Evolutionary conservation across 2,797 vertebrate genomes (phyloP).

Genomic region (Myotis findleyi): DNA sequence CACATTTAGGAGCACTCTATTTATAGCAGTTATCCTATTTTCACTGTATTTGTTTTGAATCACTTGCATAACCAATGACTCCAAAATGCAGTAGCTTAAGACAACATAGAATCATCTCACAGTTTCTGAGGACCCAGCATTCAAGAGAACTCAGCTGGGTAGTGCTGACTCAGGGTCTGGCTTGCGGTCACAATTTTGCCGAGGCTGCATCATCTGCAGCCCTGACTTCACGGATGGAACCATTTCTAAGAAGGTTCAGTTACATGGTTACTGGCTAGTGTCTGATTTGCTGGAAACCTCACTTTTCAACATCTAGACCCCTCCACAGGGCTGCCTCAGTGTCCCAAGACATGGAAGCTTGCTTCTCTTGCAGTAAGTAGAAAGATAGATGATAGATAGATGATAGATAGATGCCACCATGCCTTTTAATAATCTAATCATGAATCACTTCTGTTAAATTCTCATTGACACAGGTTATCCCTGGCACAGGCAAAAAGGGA

Average conservation of each 20-base stretch:
- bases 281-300: background rate
- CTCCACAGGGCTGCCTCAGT: background rate
- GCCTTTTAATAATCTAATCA: background rate
- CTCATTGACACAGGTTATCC: background rate
- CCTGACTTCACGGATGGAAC: background rate
- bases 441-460: background rate
- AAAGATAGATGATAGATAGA: background rate
- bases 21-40: background rate
- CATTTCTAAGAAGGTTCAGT: background rate
- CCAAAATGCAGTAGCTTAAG: background rate
- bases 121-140: background rate
- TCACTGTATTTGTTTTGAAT: background rate
- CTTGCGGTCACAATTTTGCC: background rate
- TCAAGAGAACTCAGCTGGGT: background rate
- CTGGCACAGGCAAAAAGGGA: background rate
- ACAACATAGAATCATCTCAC: background rate
- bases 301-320: background rate
- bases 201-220: background rate
- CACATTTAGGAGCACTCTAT: background rate
- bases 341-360: background rate
- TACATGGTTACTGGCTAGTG: background rate
- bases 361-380: background rate
- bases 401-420: background rate
- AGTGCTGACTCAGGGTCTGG: background rate
- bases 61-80: background rate